A percentile compares a stretch with the other conserved stretches of the same genome.
These are phyloP conservation scores for Tipula confusa DNA, from an alignment of 2,888 invertebrate genomes.

Conservation along the genomic window DNA sequence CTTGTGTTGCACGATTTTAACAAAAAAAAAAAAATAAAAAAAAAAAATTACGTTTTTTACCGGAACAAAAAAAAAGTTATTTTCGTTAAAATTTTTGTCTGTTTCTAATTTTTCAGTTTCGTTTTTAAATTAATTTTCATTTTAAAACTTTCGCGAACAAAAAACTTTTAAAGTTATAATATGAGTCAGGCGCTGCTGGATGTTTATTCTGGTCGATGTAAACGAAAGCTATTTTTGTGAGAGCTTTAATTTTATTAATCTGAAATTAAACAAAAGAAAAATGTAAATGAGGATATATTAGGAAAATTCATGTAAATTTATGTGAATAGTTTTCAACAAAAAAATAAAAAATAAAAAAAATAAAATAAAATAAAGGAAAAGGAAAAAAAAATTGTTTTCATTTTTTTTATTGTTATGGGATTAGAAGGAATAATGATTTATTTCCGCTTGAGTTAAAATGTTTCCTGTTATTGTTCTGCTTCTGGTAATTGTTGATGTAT, in stretches of 20 bases:
- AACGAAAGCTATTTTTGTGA: not conserved
- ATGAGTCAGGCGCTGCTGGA: not conserved
- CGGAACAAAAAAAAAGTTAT: not conserved
- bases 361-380: too few species aligned
- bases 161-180: slow-evolving; percentile 4
- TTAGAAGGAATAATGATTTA: not conserved
- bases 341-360: too few species aligned
- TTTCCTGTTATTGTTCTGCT: not conserved
- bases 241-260: not conserved
- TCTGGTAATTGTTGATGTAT: not conserved
- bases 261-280: not conserved
- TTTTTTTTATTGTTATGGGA: not conserved
- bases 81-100: not conserved
- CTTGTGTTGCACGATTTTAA: not conserved
- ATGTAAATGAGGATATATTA: not conserved
- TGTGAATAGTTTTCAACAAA: not conserved
- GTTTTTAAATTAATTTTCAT: not conserved
- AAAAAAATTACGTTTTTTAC: not conserved
- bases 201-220: not conserved
- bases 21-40: not conserved
- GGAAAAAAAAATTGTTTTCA: too few species aligned
- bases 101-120: not conserved
- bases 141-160: not conserved
- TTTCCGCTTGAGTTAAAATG: not conserved
- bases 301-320: not conserved